Conservation (phyloP, 2,888 invertebrate species). For the Fabriciana adippe region DNA sequence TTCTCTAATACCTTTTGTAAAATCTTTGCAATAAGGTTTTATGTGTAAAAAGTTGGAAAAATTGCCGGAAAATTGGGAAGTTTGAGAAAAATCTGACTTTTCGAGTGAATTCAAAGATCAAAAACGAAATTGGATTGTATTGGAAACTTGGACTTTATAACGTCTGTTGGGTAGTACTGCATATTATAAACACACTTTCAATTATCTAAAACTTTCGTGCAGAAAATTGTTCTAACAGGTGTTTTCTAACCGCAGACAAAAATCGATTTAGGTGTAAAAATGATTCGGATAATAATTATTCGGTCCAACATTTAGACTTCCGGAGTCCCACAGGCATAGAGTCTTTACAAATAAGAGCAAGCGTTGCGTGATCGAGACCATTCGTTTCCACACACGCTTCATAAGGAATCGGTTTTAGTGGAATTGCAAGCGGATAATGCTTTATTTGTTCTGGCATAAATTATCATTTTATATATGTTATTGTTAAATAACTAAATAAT, state of each 20-base stretch:
- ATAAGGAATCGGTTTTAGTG: slow-evolving; percentile 17
- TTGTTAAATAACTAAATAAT: too few relatives aligned
- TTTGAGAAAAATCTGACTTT: too few relatives aligned
- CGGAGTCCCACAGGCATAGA: slow-evolving; percentile 27
- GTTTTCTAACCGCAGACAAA: slow-evolving; percentile 35
- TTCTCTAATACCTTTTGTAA: too few relatives aligned
- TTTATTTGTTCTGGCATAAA: not conserved
- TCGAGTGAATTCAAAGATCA: too few relatives aligned
- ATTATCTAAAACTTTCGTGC: slow-evolving; percentile 25
- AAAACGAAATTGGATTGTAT: too few relatives aligned
- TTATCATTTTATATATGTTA: not conserved
- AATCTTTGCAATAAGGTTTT: too few relatives aligned
- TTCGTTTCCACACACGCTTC: slow-evolving; percentile 36
- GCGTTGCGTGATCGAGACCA: slow-evolving; percentile 36
- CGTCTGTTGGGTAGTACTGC: too few relatives aligned
- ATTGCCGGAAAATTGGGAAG: too few relatives aligned
- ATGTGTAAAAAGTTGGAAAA: too few relatives aligned
- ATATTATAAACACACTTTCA: slow-evolving; percentile 3
- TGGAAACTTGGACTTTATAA: too few relatives aligned
- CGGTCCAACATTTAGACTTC: slow-evolving; percentile 28
- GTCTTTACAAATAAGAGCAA: slow-evolving; percentile 33
- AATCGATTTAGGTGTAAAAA: slow-evolving; percentile 35
- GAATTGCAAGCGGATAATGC: slow-evolving; percentile 14
- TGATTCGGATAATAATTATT: slow-evolving; percentile 22
- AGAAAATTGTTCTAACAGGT: slow-evolving; percentile 36